These are phyloP conservation scores for Thamnophis elegans DNA, from an alignment of 2,797 vertebrate genomes.

Conservation along the genomic window DNA sequence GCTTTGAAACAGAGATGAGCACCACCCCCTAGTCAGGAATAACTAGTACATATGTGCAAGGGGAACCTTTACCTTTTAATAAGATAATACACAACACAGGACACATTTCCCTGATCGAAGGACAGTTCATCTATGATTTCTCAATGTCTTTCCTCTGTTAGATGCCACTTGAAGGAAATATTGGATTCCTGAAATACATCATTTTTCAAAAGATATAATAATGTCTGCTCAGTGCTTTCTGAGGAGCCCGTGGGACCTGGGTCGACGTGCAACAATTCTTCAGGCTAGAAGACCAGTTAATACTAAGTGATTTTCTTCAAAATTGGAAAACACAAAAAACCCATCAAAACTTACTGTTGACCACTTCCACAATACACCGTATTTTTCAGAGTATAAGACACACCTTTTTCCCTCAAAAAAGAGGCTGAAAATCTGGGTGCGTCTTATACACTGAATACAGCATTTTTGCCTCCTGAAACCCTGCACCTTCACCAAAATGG, in stretches of 20 bases:
- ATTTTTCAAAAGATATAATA: not conserved
- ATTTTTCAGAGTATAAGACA: no score
- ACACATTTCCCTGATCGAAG: not conserved
- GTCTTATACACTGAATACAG: no score
- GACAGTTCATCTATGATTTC: not conserved
- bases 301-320: not conserved
- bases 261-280: not conserved
- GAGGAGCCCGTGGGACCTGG: not conserved
- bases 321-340: not conserved
- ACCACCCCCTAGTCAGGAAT: no score
- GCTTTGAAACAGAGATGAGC: no score
- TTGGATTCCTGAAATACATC: not conserved
- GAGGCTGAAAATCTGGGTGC: no score
- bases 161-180: not conserved
- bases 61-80: not conserved
- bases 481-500: no score
- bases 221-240: not conserved
- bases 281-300: not conserved
- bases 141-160: not conserved
- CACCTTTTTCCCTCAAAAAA: no score
- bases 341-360: slow-evolving; percentile 33
- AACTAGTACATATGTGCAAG: no score
- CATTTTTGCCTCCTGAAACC: no score
- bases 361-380: not conserved
- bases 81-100: not conserved